Base-by-base conservation (phyloP, 2,113 vertebrate genomes). In the Pelmatolapia mariae region DNA sequence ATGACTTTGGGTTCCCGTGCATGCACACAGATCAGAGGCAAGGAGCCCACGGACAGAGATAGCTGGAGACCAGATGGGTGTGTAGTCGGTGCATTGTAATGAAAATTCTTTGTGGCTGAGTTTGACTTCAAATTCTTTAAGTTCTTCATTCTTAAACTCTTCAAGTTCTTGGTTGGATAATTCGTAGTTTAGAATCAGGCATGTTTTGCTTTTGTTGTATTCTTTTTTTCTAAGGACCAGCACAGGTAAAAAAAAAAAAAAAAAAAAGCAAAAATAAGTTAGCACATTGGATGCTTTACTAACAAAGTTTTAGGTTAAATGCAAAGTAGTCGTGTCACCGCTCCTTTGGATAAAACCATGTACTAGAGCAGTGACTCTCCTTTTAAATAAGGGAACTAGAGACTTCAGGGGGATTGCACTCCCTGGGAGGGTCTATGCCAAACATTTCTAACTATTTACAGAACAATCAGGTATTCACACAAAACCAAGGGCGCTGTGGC, bases 401-500 rank as follows among this genome's bases (percentile, higher is more conserved):
- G 22, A 26, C 54, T 57, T 57, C 54, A 31, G 8, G 1, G 15
- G 15, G 16, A 59, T 16, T 29, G 26, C 15, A 29, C 57, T 18
- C 8, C 29, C 29, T 18, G 26, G 15, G 57, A 59, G 26, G 26
- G 7, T 59, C 26, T 31, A 31, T 59, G 24, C 24, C 7, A 29
- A 29, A 26, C 26, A 26, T 26, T 26, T 26, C 26, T 4, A 26
- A 26, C 26, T 26, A 26, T 26, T 26, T 26, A 26, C 26, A 26
- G 26, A 26, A 26, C 26, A 26, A 26, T 26, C 26, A 26, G 26
- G 3, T 26, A 3, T 26, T 47, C 24, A 4, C 3, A 10, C 6
- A 11, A 18, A 11, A 1, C 2, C 0, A 47, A 18, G 15, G 15
- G 1, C 0, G 2, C 2, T 0, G 33, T 66, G 3, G 2, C 10